Conservation (phyloP, 2,113 vertebrate genomes). For the Mixornis gularis region DNA sequence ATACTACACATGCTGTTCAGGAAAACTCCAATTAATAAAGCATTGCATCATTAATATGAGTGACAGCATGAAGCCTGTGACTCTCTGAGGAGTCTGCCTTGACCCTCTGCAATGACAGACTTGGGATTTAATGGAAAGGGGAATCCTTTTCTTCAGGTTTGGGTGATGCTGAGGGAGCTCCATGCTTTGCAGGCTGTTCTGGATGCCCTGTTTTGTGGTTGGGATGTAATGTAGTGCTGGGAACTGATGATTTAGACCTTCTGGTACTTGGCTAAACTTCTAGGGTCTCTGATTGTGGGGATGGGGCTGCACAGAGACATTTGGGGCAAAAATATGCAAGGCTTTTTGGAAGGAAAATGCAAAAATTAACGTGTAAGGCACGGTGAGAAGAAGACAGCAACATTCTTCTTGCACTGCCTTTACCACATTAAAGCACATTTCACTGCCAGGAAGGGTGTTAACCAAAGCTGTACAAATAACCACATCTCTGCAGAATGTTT, state of each 20-base stretch:
- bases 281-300: not conserved
- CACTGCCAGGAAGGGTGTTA: slow-evolving; percentile 59
- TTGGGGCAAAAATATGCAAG: not conserved
- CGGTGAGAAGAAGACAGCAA: not conserved
- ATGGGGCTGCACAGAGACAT: not conserved
- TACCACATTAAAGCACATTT: slow-evolving; percentile 24
- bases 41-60: slow-evolving; percentile 53
- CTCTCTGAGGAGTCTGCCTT: not conserved
- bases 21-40: slow-evolving; percentile 60
- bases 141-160: not conserved
- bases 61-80: slow-evolving; percentile 29
- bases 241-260: not conserved
- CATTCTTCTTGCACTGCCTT: not conserved
- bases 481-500: slow-evolving; percentile 25
- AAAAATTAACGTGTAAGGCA: not conserved
- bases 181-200: not conserved
- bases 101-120: not conserved
- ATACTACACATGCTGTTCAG: slow-evolving; percentile 40
- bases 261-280: not conserved
- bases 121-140: not conserved
- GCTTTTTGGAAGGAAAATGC: not conserved
- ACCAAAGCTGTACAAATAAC: slow-evolving; percentile 51
- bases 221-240: not conserved
- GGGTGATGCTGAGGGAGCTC: not conserved
- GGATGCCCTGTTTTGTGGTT: not conserved